These are phyloP conservation scores for Melinopterus prodromus DNA, from an alignment of 2,888 invertebrate genomes.

Conservation along the genomic window DNA sequence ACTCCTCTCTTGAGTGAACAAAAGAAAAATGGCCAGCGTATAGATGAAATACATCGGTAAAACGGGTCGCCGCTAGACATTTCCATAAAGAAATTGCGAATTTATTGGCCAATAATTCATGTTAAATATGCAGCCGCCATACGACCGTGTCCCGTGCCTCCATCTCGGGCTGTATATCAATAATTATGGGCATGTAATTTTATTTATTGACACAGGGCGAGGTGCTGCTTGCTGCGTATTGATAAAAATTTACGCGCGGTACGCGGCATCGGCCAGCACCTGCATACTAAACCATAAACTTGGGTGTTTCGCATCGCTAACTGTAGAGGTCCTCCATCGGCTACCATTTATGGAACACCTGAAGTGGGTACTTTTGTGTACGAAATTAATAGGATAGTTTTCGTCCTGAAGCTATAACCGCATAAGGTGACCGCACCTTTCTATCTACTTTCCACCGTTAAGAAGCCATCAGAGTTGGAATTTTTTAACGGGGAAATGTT, in stretches of 20 bases:
- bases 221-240: conserved; percentile 40
- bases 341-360: not conserved
- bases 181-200: conserved; percentile 44
- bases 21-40: not conserved
- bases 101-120: conserved; percentile 44
- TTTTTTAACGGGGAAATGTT: too few species aligned
- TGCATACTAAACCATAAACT: conserved; percentile 24
- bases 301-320: not conserved
- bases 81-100: conserved; percentile 41
- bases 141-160: conserved; percentile 26
- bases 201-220: conserved; percentile 43
- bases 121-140: conserved; percentile 39
- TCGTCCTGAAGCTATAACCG: not conserved
- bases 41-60: conserved; percentile 27
- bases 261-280: conserved; percentile 26
- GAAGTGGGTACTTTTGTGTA: not conserved
- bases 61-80: conserved; percentile 33
- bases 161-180: conserved; percentile 43
- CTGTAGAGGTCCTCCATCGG: not conserved
- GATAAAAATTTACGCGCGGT: conserved; percentile 29
- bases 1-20: not conserved
- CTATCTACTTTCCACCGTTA: too few species aligned
- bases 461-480: too few species aligned
- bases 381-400: not conserved
- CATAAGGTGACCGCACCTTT: not conserved